Conservation (phyloP, 1,140 invertebrate genomes). For the Drosophila cardini region DNA sequence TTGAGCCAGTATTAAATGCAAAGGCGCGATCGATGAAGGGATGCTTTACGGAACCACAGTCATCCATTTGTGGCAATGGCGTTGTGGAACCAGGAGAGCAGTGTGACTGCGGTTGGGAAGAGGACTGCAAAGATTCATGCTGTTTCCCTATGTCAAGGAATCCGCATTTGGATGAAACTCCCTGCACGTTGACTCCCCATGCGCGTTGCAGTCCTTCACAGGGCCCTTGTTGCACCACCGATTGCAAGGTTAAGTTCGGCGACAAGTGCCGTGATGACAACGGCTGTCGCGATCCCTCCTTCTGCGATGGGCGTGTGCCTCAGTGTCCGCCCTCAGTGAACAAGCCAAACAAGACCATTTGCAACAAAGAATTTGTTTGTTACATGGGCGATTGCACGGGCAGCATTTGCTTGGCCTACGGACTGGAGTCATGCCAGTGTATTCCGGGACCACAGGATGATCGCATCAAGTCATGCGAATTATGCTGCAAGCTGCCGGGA, state of each 20-base stretch:
- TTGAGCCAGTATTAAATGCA: slow-evolving; percentile 96
- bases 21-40: slow-evolving; percentile 95
- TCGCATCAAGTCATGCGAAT: slow-evolving; percentile 93
- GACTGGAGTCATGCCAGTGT: slow-evolving; percentile 98
- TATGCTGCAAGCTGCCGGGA: slow-evolving; percentile 94
- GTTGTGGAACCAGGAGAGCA: slow-evolving; percentile 98
- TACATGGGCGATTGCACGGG: slow-evolving; percentile 98
- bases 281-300: slow-evolving; percentile 95
- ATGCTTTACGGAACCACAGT: slow-evolving; percentile 96
- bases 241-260: slow-evolving; percentile 93
- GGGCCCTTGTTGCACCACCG: slow-evolving; percentile 97
- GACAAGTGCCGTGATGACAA: slow-evolving; percentile 97
- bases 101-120: slow-evolving; percentile 99
- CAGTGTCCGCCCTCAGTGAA: slow-evolving; percentile 95
- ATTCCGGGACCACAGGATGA: slow-evolving; percentile 90
- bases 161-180: slow-evolving; percentile 90
- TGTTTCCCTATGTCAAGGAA: slow-evolving; percentile 95
- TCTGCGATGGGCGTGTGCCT: slow-evolving; percentile 93
- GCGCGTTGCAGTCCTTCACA: slow-evolving; percentile 86
- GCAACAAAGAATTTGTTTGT: slow-evolving; percentile 96
- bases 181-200: slow-evolving; percentile 92
- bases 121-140: slow-evolving; percentile 96
- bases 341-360: slow-evolving; percentile 97
- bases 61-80: slow-evolving; percentile 97
- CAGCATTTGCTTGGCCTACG: slow-evolving; percentile 96